phyloP scores from a whole-genome alignment of 2,797 vertebrate species.

The Syncerus caffer region DNA sequence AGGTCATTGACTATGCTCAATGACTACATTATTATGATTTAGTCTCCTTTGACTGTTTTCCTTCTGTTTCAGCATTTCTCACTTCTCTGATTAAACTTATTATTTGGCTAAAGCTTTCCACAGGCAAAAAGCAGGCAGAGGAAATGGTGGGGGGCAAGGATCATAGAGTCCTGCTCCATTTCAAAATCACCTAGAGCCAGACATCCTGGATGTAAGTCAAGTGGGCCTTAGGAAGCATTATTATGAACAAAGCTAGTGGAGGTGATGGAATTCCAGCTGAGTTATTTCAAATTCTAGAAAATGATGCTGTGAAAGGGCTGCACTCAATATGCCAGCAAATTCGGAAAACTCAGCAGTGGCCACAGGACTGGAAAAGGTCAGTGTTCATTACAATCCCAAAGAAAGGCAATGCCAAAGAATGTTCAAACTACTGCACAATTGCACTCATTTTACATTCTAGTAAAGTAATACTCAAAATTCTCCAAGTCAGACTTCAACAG shows the following conservation, averaged over 20 bases:
- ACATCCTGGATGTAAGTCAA: neutral
- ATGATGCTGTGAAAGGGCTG: neutral
- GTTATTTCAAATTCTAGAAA: neutral
- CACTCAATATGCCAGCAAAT: neutral
- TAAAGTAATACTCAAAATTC: neutral
- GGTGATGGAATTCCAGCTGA: neutral
- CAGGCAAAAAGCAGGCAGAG: neutral
- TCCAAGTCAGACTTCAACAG: neutral
- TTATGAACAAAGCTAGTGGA: neutral
- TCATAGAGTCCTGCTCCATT: neutral
- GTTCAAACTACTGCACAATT: fast-evolving
- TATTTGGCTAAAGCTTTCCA: neutral
- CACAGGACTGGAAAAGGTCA: neutral
- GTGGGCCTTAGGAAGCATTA: neutral
- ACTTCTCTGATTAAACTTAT: neutral
- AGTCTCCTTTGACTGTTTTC: neutral
- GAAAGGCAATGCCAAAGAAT: neutral
- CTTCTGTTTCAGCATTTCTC: neutral
- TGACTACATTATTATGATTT: neutral
- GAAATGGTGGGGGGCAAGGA: neutral
- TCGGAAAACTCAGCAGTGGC: neutral
- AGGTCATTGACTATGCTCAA: neutral
- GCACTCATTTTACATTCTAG: neutral
- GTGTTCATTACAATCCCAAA: neutral
- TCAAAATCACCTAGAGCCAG: neutral